Evolutionary conservation across 1,140 invertebrate species (phyloP), one percentile per base, ranked within the genome.

Genomic region (Aphelinus atriplicis): DNA sequence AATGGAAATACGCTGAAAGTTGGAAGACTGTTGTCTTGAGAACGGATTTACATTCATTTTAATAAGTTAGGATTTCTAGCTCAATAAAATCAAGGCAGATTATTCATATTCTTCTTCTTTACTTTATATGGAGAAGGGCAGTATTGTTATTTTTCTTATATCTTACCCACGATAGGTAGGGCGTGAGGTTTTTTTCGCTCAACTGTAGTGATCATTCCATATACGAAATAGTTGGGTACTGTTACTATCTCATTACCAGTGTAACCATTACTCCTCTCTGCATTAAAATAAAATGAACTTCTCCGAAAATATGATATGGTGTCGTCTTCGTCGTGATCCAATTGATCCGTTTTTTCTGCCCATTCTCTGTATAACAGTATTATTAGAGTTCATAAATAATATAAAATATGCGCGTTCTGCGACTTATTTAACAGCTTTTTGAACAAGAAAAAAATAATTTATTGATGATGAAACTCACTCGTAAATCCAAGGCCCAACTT

Each of bases 401-500:
- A 26, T 26, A 26, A 26, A 26, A 26, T 26, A 26, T 26, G 26
- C 26, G 26, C 26, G 26, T 26, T 26, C 26, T 26, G 26, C 26
- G 26, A 26, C 26, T 26, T 26, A 26, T 26, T 26, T 26, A 26
- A 26, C 26, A 26, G 26, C 26, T 26, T 26, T 26, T 26, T 26
- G 26, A 26, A 26, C 26, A 26, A 26, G 26, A 26, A 26, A 26
- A 57, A 7, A 7, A n/a, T 57, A 57, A 7, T 57, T 0, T n/a
- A 57, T 26, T 26, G 26, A 9, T 43, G 42, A 3, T 66, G 2
- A 26, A n/a, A 88, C 91, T 91, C 86, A 95, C 94, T 94, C 92
- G 82, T 94, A 95, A 81, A 92, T 90, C 84, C 90, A 95, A 1
- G 94, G 94, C 62, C 94, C 94, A 7, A 95, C 80, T 90, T 95